A percentile compares a stretch with the other conserved stretches of the same genome.
These are phyloP conservation scores for Centropyge bicolor DNA, from an alignment of 2,797 vertebrate species.

Conservation along the genomic window DNA sequence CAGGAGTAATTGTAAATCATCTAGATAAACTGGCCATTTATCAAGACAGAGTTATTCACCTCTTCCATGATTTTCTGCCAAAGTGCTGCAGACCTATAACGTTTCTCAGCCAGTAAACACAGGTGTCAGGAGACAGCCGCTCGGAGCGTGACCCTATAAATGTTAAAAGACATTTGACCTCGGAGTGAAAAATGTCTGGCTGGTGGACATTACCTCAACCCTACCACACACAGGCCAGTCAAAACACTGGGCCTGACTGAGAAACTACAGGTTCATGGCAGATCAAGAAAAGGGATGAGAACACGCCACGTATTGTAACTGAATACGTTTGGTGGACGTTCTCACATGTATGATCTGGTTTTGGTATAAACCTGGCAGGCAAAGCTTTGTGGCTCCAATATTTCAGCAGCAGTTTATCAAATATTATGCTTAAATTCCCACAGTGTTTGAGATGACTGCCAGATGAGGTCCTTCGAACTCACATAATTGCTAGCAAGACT, in stretches of 20 bases:
- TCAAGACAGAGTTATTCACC: constrained; percentile 43
- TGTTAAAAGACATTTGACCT: constrained; percentile 59
- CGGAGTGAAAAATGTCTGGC: constrained; percentile 57
- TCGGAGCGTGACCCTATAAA: constrained; percentile 54
- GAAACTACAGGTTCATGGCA: constrained; percentile 30
- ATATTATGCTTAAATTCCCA: background rate
- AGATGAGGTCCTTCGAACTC: background rate
- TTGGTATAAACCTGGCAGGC: background rate
- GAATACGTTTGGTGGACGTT: background rate
- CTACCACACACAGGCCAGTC: constrained; percentile 25
- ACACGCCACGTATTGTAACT: background rate
- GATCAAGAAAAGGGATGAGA: constrained; percentile 29
- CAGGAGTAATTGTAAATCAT: constrained; percentile 16
- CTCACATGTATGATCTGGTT: background rate
- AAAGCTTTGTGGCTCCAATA: constrained; percentile 1
- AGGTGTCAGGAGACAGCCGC: constrained; percentile 53
- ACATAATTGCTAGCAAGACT: background rate
- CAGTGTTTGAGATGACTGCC: background rate
- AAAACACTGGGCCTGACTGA: constrained; percentile 5
- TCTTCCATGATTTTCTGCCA: constrained; percentile 21
- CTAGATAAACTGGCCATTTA: constrained; percentile 38
- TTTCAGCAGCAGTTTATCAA: background rate
- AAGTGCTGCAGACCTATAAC: constrained; percentile 19
- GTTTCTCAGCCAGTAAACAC: constrained; percentile 45
- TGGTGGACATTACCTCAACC: constrained; percentile 43